Evolutionary conservation across 2,888 invertebrate species (phyloP).

Genomic region (Prenolepis imparis): DNA sequence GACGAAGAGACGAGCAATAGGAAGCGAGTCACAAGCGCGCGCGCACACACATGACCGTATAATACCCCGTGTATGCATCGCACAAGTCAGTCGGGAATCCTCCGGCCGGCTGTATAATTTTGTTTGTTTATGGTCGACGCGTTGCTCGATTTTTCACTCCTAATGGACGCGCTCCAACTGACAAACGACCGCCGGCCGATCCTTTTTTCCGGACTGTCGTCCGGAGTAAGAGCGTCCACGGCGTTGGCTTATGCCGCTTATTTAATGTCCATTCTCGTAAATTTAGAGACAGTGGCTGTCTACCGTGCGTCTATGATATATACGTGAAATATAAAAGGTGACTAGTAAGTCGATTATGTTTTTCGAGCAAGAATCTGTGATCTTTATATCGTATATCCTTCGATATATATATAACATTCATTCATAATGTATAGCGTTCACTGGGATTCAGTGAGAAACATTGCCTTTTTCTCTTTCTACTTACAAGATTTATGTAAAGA

Average conservation of each 20-base stretch:
- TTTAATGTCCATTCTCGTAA: conserved; percentile 70
- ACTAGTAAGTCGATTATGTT: neutral
- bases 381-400: conserved; percentile 7
- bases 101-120: conserved; percentile 80
- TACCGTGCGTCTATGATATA: conserved; percentile 12
- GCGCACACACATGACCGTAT: conserved; percentile 55
- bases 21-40: conserved; percentile 69
- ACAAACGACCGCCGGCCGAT: conserved; percentile 79
- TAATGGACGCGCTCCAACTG: conserved; percentile 83
- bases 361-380: neutral
- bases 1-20: conserved; percentile 47
- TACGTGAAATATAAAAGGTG: conserved; percentile 37
- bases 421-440: neutral
- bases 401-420: neutral
- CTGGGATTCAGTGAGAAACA: neutral
- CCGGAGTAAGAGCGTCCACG: conserved; percentile 57
- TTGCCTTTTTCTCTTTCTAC: neutral
- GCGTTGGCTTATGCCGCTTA: conserved; percentile 65
- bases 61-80: conserved; percentile 28
- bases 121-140: conserved; percentile 84
- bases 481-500: conserved; percentile 14
- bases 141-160: conserved; percentile 84
- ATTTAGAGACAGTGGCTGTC: conserved; percentile 55
- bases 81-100: conserved; percentile 49
- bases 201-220: conserved; percentile 68